A percentile compares a stretch with the other conserved stretches of the same genome.
phyloP scores from a whole-genome alignment of 2,797 vertebrate genomes.

The Novumbra hubbsi region DNA sequence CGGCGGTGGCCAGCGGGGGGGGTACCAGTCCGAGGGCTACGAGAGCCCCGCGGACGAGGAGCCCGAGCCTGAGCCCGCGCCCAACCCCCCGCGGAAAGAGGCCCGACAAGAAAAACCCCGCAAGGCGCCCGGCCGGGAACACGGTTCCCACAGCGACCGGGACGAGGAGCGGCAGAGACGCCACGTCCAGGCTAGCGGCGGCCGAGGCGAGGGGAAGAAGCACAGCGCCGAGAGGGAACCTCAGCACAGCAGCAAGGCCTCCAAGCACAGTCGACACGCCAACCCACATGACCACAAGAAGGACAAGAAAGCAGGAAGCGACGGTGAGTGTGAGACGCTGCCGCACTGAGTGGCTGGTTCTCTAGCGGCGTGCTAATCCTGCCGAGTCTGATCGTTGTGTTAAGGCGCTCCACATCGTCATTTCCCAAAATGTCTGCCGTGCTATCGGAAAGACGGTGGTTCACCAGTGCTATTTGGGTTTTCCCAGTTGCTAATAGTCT shows the following conservation, averaged over 20 bases:
- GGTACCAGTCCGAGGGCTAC: constrained; percentile 74
- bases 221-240: constrained; percentile 53
- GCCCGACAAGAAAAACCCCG: constrained; percentile 58
- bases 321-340: constrained; percentile 60
- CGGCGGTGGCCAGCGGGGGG: constrained; percentile 26
- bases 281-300: constrained; percentile 59
- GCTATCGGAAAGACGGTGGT: too few species aligned
- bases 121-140: constrained; percentile 63
- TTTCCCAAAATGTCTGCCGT: too few species aligned
- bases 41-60: constrained; percentile 66
- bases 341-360: neutral
- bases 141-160: constrained; percentile 50
- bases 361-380: neutral
- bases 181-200: constrained; percentile 52
- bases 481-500: too few species aligned
- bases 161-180: constrained; percentile 63
- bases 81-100: constrained; percentile 67
- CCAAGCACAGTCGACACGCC: constrained; percentile 68
- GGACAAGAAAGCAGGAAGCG: constrained; percentile 65
- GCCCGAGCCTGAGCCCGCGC: constrained; percentile 36
- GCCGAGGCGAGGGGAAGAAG: constrained; percentile 55
- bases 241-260: constrained; percentile 66
- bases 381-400: neutral
- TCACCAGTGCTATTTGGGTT: too few species aligned
- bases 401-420: too few species aligned